These are phyloP conservation scores for Montipora capricornis DNA, from an alignment of 64 coral and sea anemone genomes.

Conservation along the genomic window DNA sequence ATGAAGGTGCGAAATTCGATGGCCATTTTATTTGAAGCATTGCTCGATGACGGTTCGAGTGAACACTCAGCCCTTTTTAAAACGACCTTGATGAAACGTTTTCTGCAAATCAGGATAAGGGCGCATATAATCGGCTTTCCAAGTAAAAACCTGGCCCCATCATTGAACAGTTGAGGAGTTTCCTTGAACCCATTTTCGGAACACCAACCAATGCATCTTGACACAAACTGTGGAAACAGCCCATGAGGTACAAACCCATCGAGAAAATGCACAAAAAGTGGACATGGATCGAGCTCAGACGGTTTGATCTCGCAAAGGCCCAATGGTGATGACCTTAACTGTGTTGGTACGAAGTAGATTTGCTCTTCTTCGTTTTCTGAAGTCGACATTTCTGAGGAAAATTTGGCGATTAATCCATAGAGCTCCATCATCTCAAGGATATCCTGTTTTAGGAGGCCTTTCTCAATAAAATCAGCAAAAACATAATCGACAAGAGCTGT, in stretches of 20 bases:
- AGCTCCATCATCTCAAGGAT: constrained; percentile 70
- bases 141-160: constrained; percentile 3
- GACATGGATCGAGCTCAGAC: constrained; percentile 19
- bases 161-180: neutral
- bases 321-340: constrained; percentile 42
- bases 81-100: constrained; percentile 13
- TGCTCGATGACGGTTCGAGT: too few species aligned
- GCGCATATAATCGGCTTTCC: neutral
- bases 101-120: neutral
- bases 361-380: neutral
- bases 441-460: constrained; percentile 28
- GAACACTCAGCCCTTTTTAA: neutral
- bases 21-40: neutral
- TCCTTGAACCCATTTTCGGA: neutral
- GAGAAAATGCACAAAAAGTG: constrained; percentile 37
- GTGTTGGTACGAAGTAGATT: constrained; percentile 57
- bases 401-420: constrained; percentile 63
- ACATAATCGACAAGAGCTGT: constrained; percentile 57
- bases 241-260: constrained; percentile 66
- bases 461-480: constrained; percentile 29
- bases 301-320: constrained; percentile 39
- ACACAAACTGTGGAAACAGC: constrained; percentile 23
- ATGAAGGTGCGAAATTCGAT: constrained; percentile 9
- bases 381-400: neutral
- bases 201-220: constrained; percentile 47